Conservation (phyloP, 2,797 vertebrate genomes). For the Paguma larvata region DNA sequence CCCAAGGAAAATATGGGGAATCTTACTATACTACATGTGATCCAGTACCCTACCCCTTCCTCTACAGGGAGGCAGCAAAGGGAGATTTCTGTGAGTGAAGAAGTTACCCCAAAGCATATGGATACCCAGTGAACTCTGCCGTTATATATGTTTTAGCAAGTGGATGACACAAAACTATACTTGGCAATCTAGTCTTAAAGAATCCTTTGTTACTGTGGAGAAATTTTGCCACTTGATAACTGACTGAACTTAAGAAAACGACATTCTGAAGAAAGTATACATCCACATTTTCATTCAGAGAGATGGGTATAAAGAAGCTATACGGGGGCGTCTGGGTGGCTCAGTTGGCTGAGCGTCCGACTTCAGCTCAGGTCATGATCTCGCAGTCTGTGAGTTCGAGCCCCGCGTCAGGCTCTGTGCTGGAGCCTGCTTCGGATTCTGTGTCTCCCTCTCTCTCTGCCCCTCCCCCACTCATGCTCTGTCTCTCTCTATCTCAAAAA, state of each 20-base stretch:
- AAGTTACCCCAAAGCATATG: not conserved
- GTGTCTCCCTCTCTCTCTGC: too few relatives aligned
- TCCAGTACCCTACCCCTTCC: not conserved
- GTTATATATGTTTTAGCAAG: not conserved
- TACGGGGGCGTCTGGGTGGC: too few relatives aligned
- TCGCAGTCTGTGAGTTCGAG: too few relatives aligned
- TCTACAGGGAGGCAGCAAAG: not conserved
- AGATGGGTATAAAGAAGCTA: not conserved
- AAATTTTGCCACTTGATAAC: conserved; percentile 29
- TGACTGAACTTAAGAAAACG: conserved; percentile 8
- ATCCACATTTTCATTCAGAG: conserved; percentile 31
- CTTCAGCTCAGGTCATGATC: too few relatives aligned
- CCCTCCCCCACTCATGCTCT: too few relatives aligned
- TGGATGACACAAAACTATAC: not conserved
- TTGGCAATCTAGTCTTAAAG: not conserved
- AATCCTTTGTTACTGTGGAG: not conserved
- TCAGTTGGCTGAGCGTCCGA: too few relatives aligned
- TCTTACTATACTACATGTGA: not conserved
- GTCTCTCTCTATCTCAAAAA: too few relatives aligned
- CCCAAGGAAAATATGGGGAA: not conserved
- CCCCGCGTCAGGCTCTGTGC: too few relatives aligned
- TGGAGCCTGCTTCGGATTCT: too few relatives aligned
- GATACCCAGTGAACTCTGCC: not conserved
- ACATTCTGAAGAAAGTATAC: conserved; percentile 16
- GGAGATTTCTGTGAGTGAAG: not conserved